phyloP scores from a whole-genome alignment of 2,888 invertebrate species.

The Mesoligia furuncula region DNA sequence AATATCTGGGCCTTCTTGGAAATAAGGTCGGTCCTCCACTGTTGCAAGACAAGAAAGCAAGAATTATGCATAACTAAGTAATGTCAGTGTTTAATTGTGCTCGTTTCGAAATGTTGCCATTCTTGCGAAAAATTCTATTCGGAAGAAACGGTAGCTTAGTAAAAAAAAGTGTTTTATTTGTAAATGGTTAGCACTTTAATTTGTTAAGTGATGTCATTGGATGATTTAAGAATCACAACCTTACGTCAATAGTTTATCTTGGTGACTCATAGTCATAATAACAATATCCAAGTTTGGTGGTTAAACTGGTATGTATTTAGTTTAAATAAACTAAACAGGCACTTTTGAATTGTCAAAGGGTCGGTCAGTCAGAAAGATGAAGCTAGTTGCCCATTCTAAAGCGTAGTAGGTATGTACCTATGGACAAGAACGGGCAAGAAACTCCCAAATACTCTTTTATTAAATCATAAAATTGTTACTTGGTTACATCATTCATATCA shows the following conservation, averaged over 20 bases:
- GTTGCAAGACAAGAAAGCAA: slow-evolving; percentile 52
- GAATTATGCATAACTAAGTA: slow-evolving; percentile 59
- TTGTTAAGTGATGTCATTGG: slow-evolving; percentile 31
- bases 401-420: not conserved
- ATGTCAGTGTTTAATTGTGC: slow-evolving; percentile 44
- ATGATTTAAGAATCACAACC: slow-evolving; percentile 14
- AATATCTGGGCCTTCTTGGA: slow-evolving; percentile 80
- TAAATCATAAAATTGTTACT: not conserved
- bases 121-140: slow-evolving; percentile 39
- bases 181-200: slow-evolving; percentile 23
- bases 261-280: not conserved
- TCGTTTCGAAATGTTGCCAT: slow-evolving; percentile 36
- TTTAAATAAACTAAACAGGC: not conserved
- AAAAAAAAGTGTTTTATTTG: slow-evolving; percentile 5
- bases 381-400: not conserved
- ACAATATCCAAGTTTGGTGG: no score
- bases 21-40: slow-evolving; percentile 67
- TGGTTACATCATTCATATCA: not conserved
- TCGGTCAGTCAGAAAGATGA: not conserved
- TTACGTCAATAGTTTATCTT: not conserved
- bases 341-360: no score
- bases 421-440: not conserved
- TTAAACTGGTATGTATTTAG: no score
- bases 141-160: slow-evolving; percentile 4
- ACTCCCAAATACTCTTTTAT: not conserved